These are phyloP conservation scores for Numida meleagris DNA, from an alignment of 2,113 vertebrate species.

Conservation along the genomic window DNA sequence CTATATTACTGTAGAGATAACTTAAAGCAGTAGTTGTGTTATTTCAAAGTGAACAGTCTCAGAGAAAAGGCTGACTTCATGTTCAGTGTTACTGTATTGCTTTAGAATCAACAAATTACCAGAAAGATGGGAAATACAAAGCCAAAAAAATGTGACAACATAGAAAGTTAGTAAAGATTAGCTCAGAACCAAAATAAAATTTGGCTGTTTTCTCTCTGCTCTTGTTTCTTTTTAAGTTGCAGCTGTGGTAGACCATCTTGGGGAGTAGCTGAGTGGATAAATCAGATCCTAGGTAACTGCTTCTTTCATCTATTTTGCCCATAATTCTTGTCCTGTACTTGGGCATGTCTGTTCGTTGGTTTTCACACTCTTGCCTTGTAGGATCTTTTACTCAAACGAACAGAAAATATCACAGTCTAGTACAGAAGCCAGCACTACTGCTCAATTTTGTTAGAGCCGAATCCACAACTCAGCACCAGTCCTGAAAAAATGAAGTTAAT, in stretches of 20 bases:
- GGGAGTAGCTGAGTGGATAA: not conserved
- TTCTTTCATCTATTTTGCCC: not conserved
- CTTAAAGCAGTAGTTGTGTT: not conserved
- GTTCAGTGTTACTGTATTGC: not conserved
- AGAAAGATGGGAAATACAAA: not conserved
- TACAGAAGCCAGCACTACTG: not conserved
- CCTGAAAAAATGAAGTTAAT: not conserved
- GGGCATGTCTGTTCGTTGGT: not conserved
- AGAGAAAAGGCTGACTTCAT: not conserved
- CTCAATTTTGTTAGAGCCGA: not conserved
- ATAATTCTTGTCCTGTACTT: not conserved
- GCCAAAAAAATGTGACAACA: not conserved
- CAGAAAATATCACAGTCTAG: not conserved
- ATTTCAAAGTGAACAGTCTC: not conserved
- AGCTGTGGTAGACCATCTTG: not conserved
- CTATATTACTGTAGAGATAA: not conserved
- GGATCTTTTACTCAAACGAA: not conserved
- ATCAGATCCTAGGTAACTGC: not conserved
- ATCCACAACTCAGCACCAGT: not conserved
- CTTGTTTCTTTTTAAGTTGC: not conserved
- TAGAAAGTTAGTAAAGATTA: not conserved
- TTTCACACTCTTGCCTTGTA: not conserved
- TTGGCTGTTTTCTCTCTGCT: not conserved
- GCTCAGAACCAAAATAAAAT: not conserved
- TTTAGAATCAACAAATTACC: not conserved